Percentiles rank a stretch among this genome's conserved stretches.
Evolutionary conservation across 2,888 invertebrate species (phyloP).

Genomic region (Alloplasta piceator): DNA sequence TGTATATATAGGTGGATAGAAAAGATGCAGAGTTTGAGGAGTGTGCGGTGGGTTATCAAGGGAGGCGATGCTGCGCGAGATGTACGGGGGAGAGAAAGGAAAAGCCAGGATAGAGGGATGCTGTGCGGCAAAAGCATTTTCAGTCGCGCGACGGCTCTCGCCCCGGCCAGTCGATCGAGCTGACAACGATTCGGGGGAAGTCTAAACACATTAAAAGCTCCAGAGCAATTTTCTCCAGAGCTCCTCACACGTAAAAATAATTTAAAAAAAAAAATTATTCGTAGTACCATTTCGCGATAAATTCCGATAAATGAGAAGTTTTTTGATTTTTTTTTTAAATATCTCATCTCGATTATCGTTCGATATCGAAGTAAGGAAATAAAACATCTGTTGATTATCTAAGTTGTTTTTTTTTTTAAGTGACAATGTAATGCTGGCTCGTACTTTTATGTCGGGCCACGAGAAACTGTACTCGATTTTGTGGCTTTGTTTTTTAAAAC

Average conservation of each 20-base stretch:
- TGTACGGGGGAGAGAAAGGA: conserved; percentile 57
- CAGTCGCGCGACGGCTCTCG: conserved; percentile 81
- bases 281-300: conserved; percentile 18
- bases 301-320: not conserved
- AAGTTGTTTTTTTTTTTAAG: conserved; percentile 4
- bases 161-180: conserved; percentile 78
- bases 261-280: not conserved
- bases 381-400: not conserved
- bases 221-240: conserved; percentile 1
- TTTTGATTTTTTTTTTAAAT: not conserved
- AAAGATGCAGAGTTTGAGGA: conserved; percentile 56
- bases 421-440: not conserved
- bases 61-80: conserved; percentile 31
- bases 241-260: not conserved
- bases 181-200: conserved; percentile 40
- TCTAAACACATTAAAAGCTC: conserved; percentile 4
- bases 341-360: not conserved
- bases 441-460: not conserved
- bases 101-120: conserved; percentile 73
- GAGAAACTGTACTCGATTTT: not conserved
- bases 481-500: not conserved
- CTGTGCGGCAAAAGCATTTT: conserved; percentile 73
- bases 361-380: conserved; percentile 1
- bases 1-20: conserved; percentile 8
- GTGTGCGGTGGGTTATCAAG: conserved; percentile 62